phyloP scores from a whole-genome alignment of 1,140 invertebrate genomes.

The Leguminivora glycinivorella region DNA sequence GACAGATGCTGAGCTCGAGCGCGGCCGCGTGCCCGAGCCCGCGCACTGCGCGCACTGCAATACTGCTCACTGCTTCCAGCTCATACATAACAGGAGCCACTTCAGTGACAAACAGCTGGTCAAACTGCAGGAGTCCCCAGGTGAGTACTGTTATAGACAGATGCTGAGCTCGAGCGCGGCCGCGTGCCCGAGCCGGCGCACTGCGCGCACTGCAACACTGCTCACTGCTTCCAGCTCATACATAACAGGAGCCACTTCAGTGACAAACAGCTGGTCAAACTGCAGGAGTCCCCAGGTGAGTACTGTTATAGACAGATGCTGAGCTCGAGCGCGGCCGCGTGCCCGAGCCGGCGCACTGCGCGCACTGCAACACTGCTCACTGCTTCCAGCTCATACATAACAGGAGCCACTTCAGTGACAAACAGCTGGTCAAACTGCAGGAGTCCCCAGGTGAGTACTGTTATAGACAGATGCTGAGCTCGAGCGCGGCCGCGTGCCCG shows the following conservation, averaged over 20 bases:
- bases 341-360: not conserved
- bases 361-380: not conserved
- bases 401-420: not conserved
- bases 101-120: not conserved
- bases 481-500: not conserved
- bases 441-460: not conserved
- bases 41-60: too few relatives aligned
- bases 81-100: not conserved
- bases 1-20: too few relatives aligned
- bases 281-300: not conserved
- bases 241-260: not conserved
- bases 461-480: too few relatives aligned
- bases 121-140: not conserved
- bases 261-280: not conserved
- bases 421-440: not conserved
- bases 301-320: too few relatives aligned
- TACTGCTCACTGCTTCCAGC: not conserved
- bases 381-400: slow-evolving; percentile 3
- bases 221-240: slow-evolving; percentile 2
- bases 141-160: too few relatives aligned
- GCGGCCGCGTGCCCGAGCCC: not conserved
- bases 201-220: not conserved
- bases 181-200: not conserved
- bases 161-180: too few relatives aligned
- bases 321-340: not conserved